Evolutionary conservation across 1,140 invertebrate species (phyloP), one percentile per base, ranked within the genome.

Genomic region (Heliconius nattereri): DNA sequence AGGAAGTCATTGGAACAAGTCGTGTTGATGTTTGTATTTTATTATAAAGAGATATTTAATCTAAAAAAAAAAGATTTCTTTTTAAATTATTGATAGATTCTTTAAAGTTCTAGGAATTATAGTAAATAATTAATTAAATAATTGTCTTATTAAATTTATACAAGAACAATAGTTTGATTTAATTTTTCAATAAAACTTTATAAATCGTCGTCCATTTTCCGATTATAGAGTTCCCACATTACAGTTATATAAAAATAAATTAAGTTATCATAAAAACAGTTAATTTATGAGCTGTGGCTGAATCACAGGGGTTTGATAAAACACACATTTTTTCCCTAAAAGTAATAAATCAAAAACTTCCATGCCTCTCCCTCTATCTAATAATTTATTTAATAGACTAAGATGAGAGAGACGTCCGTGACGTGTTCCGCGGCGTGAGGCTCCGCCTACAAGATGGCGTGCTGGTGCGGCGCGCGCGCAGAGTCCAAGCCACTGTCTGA

Each of bases 381-480:
- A 75, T 73, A 79, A 79, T 86, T 82, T 79, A 73, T 76, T 80
- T 73, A 66, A 45, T 66, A 32, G 45, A 70, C 78, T 45, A 71
- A 79, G 45, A 78, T 84, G 83, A 87, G 87, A 83, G 79, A 87
- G 81, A 83, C 81, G 74, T 60, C 40, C 81, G 60, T 72, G 78
- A 85, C 82, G 85, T 82, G 75, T 80, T 52, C 75, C 71, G 40
- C 76, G 72, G 49, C 73, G 79, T 23, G 52, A 83, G 76, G 86
- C 91, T 83, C 91, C 92, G 91, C 92, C 92, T 81, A 90, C 91
- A 94, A 93, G 72, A 94, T 94, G 92, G 92, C 92, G 91, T 82
- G 78, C 54, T 80, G 66, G 77, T 60, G 71, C 71, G 78, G 86
- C 87, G 87, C 85, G 81, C 75, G 85, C 87, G 86, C 86, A 66